Evolutionary conservation across 2,888 invertebrate species (phyloP), one percentile per base, ranked within the genome.

Genomic region (Aleiodes alternator): DNA sequence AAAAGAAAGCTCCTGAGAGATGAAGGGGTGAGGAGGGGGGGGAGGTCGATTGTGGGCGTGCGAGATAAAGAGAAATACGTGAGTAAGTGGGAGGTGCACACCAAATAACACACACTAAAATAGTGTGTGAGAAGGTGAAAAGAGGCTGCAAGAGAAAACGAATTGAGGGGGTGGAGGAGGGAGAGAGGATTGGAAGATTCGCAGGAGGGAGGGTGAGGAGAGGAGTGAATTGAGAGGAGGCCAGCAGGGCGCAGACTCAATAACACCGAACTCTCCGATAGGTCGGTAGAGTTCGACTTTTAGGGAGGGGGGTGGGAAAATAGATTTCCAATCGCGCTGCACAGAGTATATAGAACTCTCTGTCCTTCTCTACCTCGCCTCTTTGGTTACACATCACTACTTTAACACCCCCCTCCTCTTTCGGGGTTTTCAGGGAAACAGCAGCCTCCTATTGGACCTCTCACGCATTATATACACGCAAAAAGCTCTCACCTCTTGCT

Each of bases 291-390:
- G 86, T 88, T 89, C 88, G 89, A 89, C 88, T 87, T 85, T 82
- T 83, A 89, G 89, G 87, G 89, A 87, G 87, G 89, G 89, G 87
- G 89, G 88, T 87, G 89, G 89, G 88, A 89, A 68, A 68, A 89
- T 89, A 89, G 89, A 89, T 89, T 89, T 89, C 89, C 89, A 89
- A 89, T 89, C 89, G 88, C 82, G 83, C 83, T 84, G 85, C 87
- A 88, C 87, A 80, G 66, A 69, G 66, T 48, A 72, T 23, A 23
- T 64, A 74, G 64, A 75, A 61, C 72, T 78, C 72, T 48, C 78
- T 78, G 3, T 77, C 77, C 80, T 78, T 75, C 69, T 59, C 38
- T 53, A 51, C 55, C 68, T 72, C 69, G 72, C 56, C 69, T 68
- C 61, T 64, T 53, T 64, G 76, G 50, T 64, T 61, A 43, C 66